Evolutionary conservation across 2,888 invertebrate species (phyloP), one percentile per base, ranked within the genome.

Genomic region (Seira sanloemensis): DNA sequence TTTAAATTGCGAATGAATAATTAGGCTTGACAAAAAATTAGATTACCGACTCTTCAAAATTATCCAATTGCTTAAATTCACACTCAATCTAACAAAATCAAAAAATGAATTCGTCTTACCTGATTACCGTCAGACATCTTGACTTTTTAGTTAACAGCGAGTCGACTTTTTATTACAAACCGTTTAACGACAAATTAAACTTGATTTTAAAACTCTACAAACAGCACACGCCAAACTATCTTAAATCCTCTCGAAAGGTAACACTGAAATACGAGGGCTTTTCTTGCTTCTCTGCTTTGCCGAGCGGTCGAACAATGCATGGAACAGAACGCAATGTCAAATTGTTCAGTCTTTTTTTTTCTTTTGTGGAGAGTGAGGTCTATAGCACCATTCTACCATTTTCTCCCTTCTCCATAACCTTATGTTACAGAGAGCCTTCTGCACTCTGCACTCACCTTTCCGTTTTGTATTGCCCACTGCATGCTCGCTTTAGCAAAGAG

Each of bases 11-110:
- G n/a, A n/a, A n/a, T n/a, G n/a, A n/a, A n/a, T n/a, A 21, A 46
- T 71, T 26, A 46, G 71, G 68, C 68, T 68, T 68, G 21, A 50
- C 19, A 81, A 76, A 69, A 74, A 66, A 78, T 25, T 37, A n/a
- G n/a, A n/a, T n/a, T n/a, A n/a, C n/a, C n/a, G n/a, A n/a, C n/a
- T n/a, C n/a, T n/a, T n/a, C n/a, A n/a, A n/a, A n/a, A n/a, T n/a
- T n/a, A n/a, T n/a, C n/a, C n/a, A n/a, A n/a, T n/a, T n/a, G n/a
- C n/a, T n/a, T n/a, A n/a, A n/a, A n/a, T n/a, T n/a, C n/a, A n/a
- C n/a, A n/a, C n/a, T n/a, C n/a, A n/a, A n/a, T n/a, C n/a, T n/a
- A n/a, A n/a, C n/a, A n/a, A n/a, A n/a, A n/a, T n/a, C n/a, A n/a
- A n/a, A n/a, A n/a, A n/a, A n/a, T n/a, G n/a, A n/a, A n/a, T n/a